Conservation (phyloP, 2,888 invertebrate species). For the Campoplex capitator region DNA sequence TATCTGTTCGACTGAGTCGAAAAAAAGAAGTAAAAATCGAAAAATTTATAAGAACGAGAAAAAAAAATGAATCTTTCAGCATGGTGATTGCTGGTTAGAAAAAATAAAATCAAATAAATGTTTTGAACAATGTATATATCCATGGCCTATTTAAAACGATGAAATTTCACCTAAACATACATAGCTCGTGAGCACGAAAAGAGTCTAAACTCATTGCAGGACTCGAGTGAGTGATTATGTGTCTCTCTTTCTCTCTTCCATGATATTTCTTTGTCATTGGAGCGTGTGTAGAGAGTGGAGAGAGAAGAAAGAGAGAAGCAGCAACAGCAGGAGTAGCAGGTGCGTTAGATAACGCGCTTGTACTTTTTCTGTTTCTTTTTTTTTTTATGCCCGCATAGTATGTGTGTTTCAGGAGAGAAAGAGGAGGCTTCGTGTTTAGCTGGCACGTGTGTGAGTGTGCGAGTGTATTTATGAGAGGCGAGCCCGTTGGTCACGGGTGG, state of each 20-base stretch:
- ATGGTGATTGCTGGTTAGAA: not conserved
- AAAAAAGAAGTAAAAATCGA: not conserved
- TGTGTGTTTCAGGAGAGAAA: constrained; percentile 40
- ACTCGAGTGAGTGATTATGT: constrained; percentile 52
- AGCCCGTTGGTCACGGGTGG: constrained; percentile 83
- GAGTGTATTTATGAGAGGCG: constrained; percentile 74
- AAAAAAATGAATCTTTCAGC: not conserved
- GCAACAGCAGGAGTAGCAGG: constrained; percentile 69
- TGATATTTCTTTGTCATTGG: constrained; percentile 63
- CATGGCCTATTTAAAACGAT: constrained; percentile 13
- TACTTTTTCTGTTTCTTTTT: constrained; percentile 7
- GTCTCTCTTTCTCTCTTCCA: constrained; percentile 24
- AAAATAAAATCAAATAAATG: constrained; percentile 20
- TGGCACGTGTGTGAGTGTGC: constrained; percentile 13
- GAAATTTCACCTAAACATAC: constrained; percentile 12
- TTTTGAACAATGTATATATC: not conserved
- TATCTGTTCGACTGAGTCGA: not conserved
- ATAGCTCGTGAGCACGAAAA: not conserved
- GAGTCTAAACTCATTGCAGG: constrained; percentile 42
- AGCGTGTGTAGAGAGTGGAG: constrained; percentile 62
- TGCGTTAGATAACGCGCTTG: constrained; percentile 75
- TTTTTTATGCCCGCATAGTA: constrained; percentile 53
- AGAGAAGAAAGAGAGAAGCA: constrained; percentile 53
- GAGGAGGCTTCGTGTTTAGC: constrained; percentile 57
- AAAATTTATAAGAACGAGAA: not conserved